Conservation (phyloP, 2,888 invertebrate species). For the Apamea anceps region DNA sequence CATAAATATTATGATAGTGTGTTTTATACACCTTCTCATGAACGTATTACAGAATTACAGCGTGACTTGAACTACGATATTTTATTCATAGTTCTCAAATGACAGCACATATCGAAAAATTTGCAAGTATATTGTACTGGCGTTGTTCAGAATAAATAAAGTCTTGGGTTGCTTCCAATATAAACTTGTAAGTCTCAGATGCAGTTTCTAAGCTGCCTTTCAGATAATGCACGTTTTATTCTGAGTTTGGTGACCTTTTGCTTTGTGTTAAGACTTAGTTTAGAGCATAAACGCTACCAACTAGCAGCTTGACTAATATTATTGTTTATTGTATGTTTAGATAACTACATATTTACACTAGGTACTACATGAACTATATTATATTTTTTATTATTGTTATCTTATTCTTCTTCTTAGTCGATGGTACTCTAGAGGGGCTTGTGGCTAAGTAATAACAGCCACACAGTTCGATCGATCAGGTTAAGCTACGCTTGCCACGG, state of each 20-base stretch:
- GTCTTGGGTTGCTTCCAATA: constrained; percentile 42
- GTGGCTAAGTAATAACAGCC: no score
- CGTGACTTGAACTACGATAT: constrained; percentile 57
- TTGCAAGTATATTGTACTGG: constrained; percentile 71
- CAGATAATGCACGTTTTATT: constrained; percentile 19
- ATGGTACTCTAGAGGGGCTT: no score
- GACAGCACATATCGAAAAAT: constrained; percentile 70
- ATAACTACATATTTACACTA: no score
- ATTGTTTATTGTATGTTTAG: no score
- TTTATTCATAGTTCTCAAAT: constrained; percentile 68
- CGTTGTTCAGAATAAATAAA: constrained; percentile 66
- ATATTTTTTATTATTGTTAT: neutral
- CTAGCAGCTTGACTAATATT: no score
- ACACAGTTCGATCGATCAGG: no score
- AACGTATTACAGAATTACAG: constrained; percentile 45
- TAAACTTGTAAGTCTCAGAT: constrained; percentile 35
- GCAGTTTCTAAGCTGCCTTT: constrained; percentile 31
- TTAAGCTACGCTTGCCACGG: no score
- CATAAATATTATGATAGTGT: constrained; percentile 14
- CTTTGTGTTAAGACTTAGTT: neutral
- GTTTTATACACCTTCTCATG: constrained; percentile 6
- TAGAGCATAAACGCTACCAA: no score
- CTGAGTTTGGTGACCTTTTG: constrained; percentile 12
- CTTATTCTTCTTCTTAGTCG: no score
- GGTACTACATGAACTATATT: no score